Conservation (phyloP, 2,888 invertebrate species). For the Caenorhabditis sp. region DNA sequence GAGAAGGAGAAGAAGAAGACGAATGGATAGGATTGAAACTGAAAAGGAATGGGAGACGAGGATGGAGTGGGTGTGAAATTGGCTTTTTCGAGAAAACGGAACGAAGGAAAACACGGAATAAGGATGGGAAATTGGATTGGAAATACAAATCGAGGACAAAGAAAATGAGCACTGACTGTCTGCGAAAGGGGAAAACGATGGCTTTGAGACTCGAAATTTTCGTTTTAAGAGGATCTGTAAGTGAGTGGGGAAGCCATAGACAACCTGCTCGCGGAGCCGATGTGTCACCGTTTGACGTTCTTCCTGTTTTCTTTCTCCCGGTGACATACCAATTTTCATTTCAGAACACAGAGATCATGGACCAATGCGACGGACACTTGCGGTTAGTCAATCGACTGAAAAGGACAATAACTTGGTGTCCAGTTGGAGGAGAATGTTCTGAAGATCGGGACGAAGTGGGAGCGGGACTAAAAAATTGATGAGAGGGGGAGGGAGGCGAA, state of each 20-base stretch:
- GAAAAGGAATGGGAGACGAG: conserved; percentile 10
- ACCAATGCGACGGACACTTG: neutral
- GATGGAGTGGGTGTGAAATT: conserved; percentile 25
- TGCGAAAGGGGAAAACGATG: neutral
- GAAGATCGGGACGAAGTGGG: neutral
- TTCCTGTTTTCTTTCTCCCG: neutral
- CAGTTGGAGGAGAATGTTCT: too few species aligned
- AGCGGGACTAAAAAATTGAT: conserved; percentile 14
- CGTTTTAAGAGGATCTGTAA: neutral
- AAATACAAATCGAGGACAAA: conserved; percentile 3
- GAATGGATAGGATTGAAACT: neutral
- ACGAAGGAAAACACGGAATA: neutral
- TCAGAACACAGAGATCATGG: conserved; percentile 1
- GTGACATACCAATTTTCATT: conserved; percentile 5
- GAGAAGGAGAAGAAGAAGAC: conserved; percentile 14
- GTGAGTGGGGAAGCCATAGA: neutral
- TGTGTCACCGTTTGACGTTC: conserved; percentile 2
- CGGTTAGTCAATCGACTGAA: conserved; percentile 1
- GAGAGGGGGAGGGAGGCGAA: neutral
- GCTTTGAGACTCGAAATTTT: neutral
- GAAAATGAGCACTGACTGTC: neutral
- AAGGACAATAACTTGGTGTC: conserved; percentile 12
- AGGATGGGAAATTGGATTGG: conserved; percentile 6
- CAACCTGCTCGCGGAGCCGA: neutral
- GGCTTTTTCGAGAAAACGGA: conserved; percentile 13